These are phyloP conservation scores for Pseudochaenichthys georgianus DNA, from an alignment of 2,797 vertebrate species.

Conservation along the genomic window DNA sequence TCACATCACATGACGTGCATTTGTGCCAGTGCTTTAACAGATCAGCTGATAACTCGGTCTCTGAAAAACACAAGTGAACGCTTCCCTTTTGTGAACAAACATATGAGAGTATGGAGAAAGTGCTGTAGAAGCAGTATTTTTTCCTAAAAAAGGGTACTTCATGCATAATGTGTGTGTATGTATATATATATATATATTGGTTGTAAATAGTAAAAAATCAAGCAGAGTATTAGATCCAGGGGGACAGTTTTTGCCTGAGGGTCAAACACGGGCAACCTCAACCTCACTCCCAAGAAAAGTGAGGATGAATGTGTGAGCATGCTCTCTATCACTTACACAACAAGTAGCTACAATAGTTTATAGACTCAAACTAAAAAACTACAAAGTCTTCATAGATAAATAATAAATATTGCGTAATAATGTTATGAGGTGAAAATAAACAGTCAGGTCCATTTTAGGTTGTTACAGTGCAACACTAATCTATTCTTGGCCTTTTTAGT, in stretches of 20 bases:
- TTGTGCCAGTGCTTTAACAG: background rate
- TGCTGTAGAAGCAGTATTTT: background rate
- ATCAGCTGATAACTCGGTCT: background rate
- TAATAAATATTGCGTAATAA: too few relatives aligned
- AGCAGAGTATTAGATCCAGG: background rate
- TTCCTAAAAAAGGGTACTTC: background rate
- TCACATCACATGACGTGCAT: background rate
- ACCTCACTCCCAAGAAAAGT: too few relatives aligned
- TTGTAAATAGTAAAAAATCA: background rate
- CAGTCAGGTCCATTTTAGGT: too few relatives aligned
- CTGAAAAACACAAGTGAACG: background rate
- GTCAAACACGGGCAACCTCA: background rate
- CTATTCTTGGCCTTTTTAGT: too few relatives aligned
- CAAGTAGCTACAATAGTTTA: background rate
- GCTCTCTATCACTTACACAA: background rate
- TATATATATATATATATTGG: background rate
- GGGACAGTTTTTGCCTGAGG: constrained; percentile 1
- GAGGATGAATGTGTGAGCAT: background rate
- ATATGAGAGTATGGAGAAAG: background rate
- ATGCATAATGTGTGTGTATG: background rate
- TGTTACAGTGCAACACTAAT: too few relatives aligned
- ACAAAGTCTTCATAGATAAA: background rate
- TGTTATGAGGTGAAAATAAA: too few relatives aligned
- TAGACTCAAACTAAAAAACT: background rate
- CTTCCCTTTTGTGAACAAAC: background rate